These are phyloP conservation scores for Gonocerus acuteangulatus DNA, from an alignment of 2,888 invertebrate species.

Conservation along the genomic window DNA sequence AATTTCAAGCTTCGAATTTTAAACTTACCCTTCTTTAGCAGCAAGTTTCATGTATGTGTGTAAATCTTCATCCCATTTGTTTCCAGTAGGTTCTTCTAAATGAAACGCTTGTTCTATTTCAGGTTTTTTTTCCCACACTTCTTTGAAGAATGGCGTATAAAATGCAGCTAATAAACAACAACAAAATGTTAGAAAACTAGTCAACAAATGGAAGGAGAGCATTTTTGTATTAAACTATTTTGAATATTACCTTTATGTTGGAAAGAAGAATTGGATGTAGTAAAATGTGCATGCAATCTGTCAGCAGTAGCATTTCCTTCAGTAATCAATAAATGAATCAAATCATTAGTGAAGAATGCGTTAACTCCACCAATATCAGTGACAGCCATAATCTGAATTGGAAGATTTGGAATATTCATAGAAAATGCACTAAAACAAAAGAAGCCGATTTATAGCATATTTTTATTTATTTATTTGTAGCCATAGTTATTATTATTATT, in stretches of 20 bases:
- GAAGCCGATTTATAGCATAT: no score
- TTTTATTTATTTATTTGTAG: no score
- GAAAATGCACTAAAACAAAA: constrained; percentile 67
- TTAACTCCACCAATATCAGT: constrained; percentile 83
- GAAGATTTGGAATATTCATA: constrained; percentile 84
- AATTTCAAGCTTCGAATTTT: no score
- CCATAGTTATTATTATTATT: no score
- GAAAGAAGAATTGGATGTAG: constrained; percentile 77
- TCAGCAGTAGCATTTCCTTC: constrained; percentile 91
- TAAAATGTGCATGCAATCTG: constrained; percentile 80
- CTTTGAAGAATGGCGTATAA: constrained; percentile 91
- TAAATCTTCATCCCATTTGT: constrained; percentile 56
- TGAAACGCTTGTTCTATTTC: constrained; percentile 90
- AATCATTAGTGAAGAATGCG: constrained; percentile 82
- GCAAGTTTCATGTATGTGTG: constrained; percentile 63
- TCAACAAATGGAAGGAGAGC: no score
- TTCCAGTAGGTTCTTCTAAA: constrained; percentile 61
- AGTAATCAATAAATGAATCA: constrained; percentile 81
- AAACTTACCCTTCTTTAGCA: constrained; percentile 34
- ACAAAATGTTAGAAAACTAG: neutral
- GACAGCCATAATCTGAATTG: constrained; percentile 88
- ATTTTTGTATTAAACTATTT: no score
- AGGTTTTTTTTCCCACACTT: constrained; percentile 91
- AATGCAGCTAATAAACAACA: constrained; percentile 64
- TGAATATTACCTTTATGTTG: constrained; percentile 79